These are phyloP conservation scores for Glaucopsyche alexis DNA, from an alignment of 2,888 invertebrate species.

Conservation along the genomic window DNA sequence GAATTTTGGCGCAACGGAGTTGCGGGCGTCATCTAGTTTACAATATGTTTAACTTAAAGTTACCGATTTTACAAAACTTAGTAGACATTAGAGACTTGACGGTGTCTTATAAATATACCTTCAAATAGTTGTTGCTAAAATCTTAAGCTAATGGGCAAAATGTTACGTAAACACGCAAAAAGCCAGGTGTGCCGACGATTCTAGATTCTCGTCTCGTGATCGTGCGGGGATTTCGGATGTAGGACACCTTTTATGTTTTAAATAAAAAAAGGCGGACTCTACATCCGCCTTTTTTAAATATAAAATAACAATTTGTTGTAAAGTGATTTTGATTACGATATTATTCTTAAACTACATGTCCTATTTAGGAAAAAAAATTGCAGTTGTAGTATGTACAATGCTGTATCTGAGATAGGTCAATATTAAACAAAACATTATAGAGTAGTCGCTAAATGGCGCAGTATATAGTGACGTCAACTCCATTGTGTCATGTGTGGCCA, in stretches of 20 bases:
- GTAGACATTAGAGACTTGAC: background rate
- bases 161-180: background rate
- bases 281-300: background rate
- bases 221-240: background rate
- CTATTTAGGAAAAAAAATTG: too few relatives aligned
- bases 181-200: background rate
- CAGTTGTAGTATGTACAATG: background rate
- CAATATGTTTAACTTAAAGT: background rate
- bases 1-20: too few relatives aligned
- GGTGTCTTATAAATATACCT: background rate
- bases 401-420: constrained; percentile 23
- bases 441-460: constrained; percentile 40
- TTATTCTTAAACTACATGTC: too few relatives aligned
- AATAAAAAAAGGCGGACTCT: background rate
- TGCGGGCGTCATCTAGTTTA: too few relatives aligned
- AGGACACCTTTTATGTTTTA: background rate
- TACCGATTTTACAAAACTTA: background rate
- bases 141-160: background rate
- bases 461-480: constrained; percentile 59
- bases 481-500: constrained; percentile 57
- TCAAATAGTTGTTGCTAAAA: background rate
- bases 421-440: constrained; percentile 38
- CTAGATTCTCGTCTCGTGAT: background rate
- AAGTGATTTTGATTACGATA: too few relatives aligned
- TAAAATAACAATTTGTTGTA: too few relatives aligned